Evolutionary conservation across 2,888 invertebrate species (phyloP).

Genomic region (Luperina nickerlii): DNA sequence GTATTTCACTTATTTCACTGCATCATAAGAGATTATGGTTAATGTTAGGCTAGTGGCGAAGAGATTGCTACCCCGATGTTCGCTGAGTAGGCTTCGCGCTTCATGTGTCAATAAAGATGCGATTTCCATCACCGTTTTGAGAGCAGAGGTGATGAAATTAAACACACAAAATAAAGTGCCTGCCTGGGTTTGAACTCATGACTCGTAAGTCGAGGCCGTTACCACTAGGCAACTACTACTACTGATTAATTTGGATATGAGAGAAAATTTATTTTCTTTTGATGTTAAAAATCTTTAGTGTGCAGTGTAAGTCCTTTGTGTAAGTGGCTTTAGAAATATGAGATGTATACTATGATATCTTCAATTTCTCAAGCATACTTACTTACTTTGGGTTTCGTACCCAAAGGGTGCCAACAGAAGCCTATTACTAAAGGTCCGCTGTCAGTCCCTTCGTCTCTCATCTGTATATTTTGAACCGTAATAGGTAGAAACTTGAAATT

Average conservation of each 20-base stretch:
- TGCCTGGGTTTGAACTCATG: neutral
- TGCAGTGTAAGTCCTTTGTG: neutral
- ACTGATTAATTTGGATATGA: neutral
- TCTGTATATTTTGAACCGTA: neutral
- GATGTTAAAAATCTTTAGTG: neutral
- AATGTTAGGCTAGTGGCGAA: conserved; percentile 77
- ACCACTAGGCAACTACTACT: neutral
- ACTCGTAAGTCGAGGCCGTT: neutral
- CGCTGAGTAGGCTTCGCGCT: conserved; percentile 84
- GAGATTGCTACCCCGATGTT: conserved; percentile 74
- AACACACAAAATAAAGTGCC: neutral
- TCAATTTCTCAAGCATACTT: neutral
- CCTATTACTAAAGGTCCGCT: neutral
- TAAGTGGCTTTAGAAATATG: neutral
- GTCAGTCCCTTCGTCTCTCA: neutral
- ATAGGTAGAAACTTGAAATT: neutral
- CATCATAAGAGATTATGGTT: conserved; percentile 81
- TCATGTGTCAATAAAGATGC: conserved; percentile 89
- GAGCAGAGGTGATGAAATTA: neutral
- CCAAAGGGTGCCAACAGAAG: neutral
- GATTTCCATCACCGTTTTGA: neutral
- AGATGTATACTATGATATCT: neutral
- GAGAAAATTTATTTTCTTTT: conserved; percentile 7
- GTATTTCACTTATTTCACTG: conserved; percentile 77
- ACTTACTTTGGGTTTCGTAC: neutral